phyloP scores from a whole-genome alignment of 2,888 invertebrate species.

The Alsophila aescularia region DNA sequence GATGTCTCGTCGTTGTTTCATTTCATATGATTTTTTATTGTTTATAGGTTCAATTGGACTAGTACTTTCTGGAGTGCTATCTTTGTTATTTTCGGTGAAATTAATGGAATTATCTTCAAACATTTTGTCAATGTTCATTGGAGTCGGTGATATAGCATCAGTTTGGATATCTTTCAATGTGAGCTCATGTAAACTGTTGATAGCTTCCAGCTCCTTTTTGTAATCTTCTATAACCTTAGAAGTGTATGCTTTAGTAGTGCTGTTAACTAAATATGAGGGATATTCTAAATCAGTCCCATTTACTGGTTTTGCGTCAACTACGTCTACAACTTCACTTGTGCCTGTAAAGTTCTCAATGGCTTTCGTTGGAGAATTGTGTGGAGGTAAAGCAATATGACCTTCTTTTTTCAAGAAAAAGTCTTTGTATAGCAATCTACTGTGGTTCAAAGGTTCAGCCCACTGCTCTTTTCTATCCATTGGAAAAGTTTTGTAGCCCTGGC shows the following conservation, averaged over 20 bases:
- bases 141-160: slow-evolving; percentile 74
- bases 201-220: slow-evolving; percentile 78
- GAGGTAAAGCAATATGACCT: slow-evolving; percentile 66
- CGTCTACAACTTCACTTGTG: slow-evolving; percentile 43
- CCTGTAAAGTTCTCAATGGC: slow-evolving; percentile 42
- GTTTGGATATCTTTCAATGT: slow-evolving; percentile 79
- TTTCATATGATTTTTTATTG: slow-evolving; percentile 54
- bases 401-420: slow-evolving; percentile 77
- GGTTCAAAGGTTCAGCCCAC: slow-evolving; percentile 71
- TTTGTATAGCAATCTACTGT: slow-evolving; percentile 76
- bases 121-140: slow-evolving; percentile 74
- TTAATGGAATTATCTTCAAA: slow-evolving; percentile 63
- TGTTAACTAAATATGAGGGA: slow-evolving; percentile 74
- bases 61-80: slow-evolving; percentile 44
- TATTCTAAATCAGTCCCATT: slow-evolving; percentile 62
- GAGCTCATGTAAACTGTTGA: slow-evolving; percentile 76
- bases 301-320: slow-evolving; percentile 41
- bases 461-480: slow-evolving; percentile 54
- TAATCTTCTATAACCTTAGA: slow-evolving; percentile 82
- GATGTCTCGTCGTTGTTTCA: slow-evolving; percentile 57
- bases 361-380: slow-evolving; percentile 70
- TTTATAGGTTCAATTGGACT: slow-evolving; percentile 41
- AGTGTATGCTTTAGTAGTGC: slow-evolving; percentile 77
- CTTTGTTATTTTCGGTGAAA: slow-evolving; percentile 50
- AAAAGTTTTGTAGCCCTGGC: slow-evolving; percentile 57